Percentiles rank a stretch among this genome's conserved stretches.
phyloP scores from a whole-genome alignment of 1,140 invertebrate genomes.

The Cotesia glomerata region DNA sequence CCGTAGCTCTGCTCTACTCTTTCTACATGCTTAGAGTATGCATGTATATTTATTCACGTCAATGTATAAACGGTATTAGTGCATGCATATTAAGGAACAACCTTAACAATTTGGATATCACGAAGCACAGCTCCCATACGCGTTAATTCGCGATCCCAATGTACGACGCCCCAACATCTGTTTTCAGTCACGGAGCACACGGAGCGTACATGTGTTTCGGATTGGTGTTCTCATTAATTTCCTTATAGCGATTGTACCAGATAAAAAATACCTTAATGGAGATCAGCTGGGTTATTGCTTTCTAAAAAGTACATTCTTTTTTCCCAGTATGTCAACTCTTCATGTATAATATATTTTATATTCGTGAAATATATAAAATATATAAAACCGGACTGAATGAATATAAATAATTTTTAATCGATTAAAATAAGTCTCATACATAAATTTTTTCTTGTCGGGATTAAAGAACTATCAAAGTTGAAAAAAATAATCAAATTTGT shows the following conservation, averaged over 20 bases:
- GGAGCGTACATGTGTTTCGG: background rate
- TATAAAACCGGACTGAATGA: no score
- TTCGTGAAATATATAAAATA: no score
- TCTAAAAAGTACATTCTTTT: background rate
- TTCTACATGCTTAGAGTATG: background rate
- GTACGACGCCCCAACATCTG: constrained; percentile 17
- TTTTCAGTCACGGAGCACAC: constrained; percentile 19
- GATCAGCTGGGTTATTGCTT: constrained; percentile 3
- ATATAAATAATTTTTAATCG: no score
- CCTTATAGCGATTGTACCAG: background rate
- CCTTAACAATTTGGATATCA: background rate
- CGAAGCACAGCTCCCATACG: background rate
- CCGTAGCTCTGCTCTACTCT: constrained; percentile 2
- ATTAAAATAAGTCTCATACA: no score
- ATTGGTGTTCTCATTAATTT: constrained; percentile 20
- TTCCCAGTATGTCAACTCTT: background rate
- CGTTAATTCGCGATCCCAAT: constrained; percentile 18
- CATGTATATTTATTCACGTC: background rate
- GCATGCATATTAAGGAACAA: background rate
- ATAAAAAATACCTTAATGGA: constrained; percentile 12
- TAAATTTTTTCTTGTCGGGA: no score
- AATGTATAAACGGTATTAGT: constrained; percentile 34
- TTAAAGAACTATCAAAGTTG: no score
- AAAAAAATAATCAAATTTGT: no score
- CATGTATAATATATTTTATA: no score